A percentile compares a stretch with the other conserved stretches of the same genome.
These are phyloP conservation scores for Molossus alvarezi DNA, from an alignment of 2,797 vertebrate genomes.

Conservation along the genomic window DNA sequence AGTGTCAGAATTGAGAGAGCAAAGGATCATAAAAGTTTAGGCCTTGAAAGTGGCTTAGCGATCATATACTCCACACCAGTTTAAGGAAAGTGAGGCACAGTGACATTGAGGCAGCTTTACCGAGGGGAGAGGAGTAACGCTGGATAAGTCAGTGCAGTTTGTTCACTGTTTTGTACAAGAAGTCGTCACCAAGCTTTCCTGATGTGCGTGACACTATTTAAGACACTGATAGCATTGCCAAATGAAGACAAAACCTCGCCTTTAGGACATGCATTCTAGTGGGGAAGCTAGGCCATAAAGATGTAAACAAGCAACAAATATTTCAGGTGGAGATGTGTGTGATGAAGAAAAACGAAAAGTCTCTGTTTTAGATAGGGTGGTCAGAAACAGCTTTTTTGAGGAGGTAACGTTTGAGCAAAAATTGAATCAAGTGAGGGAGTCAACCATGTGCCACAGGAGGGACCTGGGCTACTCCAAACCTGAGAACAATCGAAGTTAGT, in stretches of 20 bases:
- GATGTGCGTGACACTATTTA: neutral
- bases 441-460: neutral
- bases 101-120: neutral
- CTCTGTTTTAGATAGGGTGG: conserved; percentile 15
- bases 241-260: neutral
- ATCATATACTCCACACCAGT: neutral
- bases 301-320: neutral
- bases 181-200: neutral
- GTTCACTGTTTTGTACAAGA: neutral
- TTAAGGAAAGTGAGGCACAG: neutral
- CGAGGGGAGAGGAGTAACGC: neutral
- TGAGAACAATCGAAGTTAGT: neutral
- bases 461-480: neutral
- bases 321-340: neutral
- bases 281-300: neutral
- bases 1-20: neutral
- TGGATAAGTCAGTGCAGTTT: neutral
- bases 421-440: neutral
- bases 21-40: conserved; percentile 20
- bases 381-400: neutral
- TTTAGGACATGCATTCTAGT: neutral
- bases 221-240: neutral
- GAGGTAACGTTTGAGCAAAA: neutral
- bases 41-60: neutral
- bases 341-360: conserved; percentile 10